Percentiles rank a stretch among this genome's conserved stretches.
Conservation (phyloP, 1,140 invertebrate species). For the Drosophila setifemur region DNA sequence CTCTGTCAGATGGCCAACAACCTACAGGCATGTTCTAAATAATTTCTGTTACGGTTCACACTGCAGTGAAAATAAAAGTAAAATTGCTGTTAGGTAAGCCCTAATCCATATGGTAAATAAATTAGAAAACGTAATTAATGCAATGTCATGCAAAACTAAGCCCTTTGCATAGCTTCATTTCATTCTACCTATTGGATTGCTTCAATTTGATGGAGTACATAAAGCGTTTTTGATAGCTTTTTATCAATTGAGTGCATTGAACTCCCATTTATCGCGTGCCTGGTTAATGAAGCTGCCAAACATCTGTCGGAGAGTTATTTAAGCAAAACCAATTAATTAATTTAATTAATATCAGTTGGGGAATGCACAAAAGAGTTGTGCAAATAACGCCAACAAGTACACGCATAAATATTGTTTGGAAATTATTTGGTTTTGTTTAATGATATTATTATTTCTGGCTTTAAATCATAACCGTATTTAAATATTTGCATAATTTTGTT, state of each 20-base stretch:
- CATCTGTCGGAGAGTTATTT: conserved; percentile 25
- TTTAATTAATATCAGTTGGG: conserved; percentile 74
- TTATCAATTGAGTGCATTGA: conserved; percentile 14
- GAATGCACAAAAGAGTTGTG: conserved; percentile 34
- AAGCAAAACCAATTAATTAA: conserved; percentile 48
- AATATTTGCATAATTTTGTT: conserved; percentile 60
- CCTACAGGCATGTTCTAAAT: conserved; percentile 31
- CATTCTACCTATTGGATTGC: not conserved
- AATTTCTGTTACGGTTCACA: conserved; percentile 35
- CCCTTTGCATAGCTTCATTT: conserved; percentile 8
- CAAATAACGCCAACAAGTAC: conserved; percentile 43
- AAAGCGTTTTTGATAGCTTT: not conserved
- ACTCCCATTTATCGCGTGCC: conserved; percentile 32
- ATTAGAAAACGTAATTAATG: conserved; percentile 22
- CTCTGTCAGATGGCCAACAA: too few species aligned
- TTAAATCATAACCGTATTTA: conserved; percentile 15
- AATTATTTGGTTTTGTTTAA: conserved; percentile 9
- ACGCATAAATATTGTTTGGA: conserved; percentile 34
- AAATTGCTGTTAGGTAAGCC: conserved; percentile 28
- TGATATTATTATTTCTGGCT: conserved; percentile 11
- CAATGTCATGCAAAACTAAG: conserved; percentile 19
- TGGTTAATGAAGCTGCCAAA: conserved; percentile 41
- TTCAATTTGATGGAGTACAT: not conserved
- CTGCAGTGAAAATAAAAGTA: conserved; percentile 43
- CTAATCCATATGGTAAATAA: conserved; percentile 18